Percentiles rank a stretch among this genome's conserved stretches.
phyloP scores from a whole-genome alignment of 2,888 invertebrate genomes.

The Melitaea athalia region DNA sequence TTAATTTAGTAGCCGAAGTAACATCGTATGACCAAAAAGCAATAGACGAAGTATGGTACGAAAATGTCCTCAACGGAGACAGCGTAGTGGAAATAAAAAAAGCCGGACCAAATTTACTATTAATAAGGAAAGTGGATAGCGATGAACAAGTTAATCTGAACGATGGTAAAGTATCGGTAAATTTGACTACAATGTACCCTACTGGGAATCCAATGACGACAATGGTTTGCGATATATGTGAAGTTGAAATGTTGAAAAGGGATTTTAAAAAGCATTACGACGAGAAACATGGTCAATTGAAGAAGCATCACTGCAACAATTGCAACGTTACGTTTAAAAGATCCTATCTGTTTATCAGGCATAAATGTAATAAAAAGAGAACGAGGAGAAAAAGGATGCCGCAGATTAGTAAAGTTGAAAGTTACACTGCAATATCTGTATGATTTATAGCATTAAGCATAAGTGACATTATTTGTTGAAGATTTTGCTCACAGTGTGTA shows the following conservation, averaged over 20 bases:
- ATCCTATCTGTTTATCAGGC: slow-evolving; percentile 20
- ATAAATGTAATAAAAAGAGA: slow-evolving; percentile 18
- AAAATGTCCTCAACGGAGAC: slow-evolving; percentile 55
- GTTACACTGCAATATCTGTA: background rate
- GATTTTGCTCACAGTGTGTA: too few species aligned
- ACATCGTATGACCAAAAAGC: slow-evolving; percentile 49
- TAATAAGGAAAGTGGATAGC: slow-evolving; percentile 49
- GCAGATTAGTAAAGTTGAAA: slow-evolving; percentile 14
- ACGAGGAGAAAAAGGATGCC: background rate
- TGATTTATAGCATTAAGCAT: background rate
- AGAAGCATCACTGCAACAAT: slow-evolving; percentile 25
- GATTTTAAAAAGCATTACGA: slow-evolving; percentile 36
- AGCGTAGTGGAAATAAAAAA: slow-evolving; percentile 58
- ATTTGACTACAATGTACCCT: slow-evolving; percentile 48
- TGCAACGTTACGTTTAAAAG: slow-evolving; percentile 30
- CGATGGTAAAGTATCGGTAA: slow-evolving; percentile 41
- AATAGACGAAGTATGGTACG: slow-evolving; percentile 63
- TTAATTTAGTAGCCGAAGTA: slow-evolving; percentile 49
- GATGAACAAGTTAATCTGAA: slow-evolving; percentile 44
- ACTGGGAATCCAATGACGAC: slow-evolving; percentile 12
- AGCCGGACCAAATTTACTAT: slow-evolving; percentile 47
- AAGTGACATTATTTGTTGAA: background rate
- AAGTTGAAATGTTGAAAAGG: slow-evolving; percentile 17
- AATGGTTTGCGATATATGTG: slow-evolving; percentile 31
- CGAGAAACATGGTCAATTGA: slow-evolving; percentile 18